phyloP scores from a whole-genome alignment of 2,797 vertebrate genomes.

The Acanthornis magna region DNA sequence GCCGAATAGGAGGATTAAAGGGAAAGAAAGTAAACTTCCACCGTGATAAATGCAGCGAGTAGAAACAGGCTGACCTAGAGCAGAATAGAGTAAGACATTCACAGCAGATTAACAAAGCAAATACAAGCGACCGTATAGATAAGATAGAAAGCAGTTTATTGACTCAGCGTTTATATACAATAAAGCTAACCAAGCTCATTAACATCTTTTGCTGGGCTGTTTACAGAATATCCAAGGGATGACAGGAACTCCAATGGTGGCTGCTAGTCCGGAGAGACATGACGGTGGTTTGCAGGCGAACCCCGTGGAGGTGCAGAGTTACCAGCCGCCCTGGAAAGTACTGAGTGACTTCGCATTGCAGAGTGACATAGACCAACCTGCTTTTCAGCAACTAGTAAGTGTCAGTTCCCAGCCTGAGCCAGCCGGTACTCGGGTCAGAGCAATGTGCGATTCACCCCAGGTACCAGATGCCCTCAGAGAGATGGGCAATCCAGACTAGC shows the following conservation, averaged over 20 bases:
- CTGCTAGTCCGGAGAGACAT: slow-evolving; percentile 92
- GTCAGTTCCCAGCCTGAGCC: slow-evolving; percentile 40
- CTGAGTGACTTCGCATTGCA: slow-evolving; percentile 96
- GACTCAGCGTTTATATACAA: slow-evolving; percentile 64
- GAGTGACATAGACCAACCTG: slow-evolving; percentile 96
- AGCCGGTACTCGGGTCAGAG: background rate
- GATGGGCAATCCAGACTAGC: background rate
- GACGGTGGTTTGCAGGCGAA: slow-evolving; percentile 93
- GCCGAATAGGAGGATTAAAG: slow-evolving; percentile 35
- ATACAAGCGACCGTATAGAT: slow-evolving; percentile 70
- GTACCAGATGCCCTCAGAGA: background rate
- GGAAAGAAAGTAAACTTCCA: slow-evolving; percentile 48
- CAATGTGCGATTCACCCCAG: background rate
- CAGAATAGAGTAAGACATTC: slow-evolving; percentile 57
- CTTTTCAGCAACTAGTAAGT: slow-evolving; percentile 96
- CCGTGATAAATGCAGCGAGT: slow-evolving; percentile 35
- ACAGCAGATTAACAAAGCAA: slow-evolving; percentile 71
- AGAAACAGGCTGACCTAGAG: slow-evolving; percentile 46
- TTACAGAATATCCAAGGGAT: slow-evolving; percentile 94
- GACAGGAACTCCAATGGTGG: slow-evolving; percentile 96
- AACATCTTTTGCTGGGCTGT: slow-evolving; percentile 67
- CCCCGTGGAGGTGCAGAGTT: slow-evolving; percentile 95
- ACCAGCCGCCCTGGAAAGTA: slow-evolving; percentile 96
- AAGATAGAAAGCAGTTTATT: slow-evolving; percentile 75
- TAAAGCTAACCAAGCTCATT: slow-evolving; percentile 72